phyloP scores from a whole-genome alignment of 2,113 vertebrate genomes.

The Motacilla alba region DNA sequence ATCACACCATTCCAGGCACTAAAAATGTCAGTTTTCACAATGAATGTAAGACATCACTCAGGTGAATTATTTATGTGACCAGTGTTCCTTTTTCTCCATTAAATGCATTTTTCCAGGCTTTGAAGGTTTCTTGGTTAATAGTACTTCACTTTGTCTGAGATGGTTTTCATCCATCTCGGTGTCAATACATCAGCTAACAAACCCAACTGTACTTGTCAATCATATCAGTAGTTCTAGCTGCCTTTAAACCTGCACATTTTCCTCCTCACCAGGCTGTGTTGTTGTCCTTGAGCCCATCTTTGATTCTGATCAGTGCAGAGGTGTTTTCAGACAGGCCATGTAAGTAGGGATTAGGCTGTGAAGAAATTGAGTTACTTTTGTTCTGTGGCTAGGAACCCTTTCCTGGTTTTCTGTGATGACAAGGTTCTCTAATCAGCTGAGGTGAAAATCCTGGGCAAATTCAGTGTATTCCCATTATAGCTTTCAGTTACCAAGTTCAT shows the following conservation, averaged over 20 bases:
- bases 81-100: not conserved
- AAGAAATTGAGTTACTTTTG: not conserved
- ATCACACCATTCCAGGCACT: not conserved
- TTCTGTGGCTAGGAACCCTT: not conserved
- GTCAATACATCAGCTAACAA: not conserved
- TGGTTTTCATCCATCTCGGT: not conserved
- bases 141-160: not conserved
- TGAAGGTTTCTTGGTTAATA: not conserved
- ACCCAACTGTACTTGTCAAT: not conserved
- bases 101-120: not conserved
- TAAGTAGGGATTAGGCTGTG: not conserved
- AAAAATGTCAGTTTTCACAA: not conserved
- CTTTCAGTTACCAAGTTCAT: not conserved
- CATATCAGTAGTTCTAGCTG: not conserved
- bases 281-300: not conserved
- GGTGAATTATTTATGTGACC: not conserved
- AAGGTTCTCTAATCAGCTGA: not conserved
- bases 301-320: not conserved
- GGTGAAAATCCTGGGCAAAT: not conserved
- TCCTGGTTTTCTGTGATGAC: not conserved
- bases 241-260: not conserved
- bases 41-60: not conserved
- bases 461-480: not conserved
- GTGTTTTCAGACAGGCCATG: not conserved
- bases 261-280: not conserved